Evolutionary conservation across 2,113 vertebrate genomes (phyloP).

Genomic region (Brachypodius melanocephalos): DNA sequence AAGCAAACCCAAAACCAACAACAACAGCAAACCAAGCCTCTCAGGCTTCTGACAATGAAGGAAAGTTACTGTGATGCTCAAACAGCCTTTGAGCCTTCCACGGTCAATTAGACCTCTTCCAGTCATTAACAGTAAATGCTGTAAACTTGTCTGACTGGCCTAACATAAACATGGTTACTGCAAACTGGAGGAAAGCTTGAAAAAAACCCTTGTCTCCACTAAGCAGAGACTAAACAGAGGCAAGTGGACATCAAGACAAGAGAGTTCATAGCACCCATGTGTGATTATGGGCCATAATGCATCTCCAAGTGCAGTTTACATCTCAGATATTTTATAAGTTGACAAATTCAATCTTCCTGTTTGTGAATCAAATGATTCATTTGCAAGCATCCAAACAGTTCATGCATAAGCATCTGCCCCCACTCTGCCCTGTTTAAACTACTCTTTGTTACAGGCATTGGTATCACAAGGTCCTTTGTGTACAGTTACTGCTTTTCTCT

Average conservation of each 20-base stretch:
- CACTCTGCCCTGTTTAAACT: not conserved
- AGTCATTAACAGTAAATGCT: not conserved
- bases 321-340: not conserved
- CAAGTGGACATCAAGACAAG: not conserved
- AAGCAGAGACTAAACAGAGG: not conserved
- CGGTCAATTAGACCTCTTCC: not conserved
- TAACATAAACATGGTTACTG: not conserved
- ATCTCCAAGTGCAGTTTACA: not conserved
- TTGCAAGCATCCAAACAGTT: not conserved
- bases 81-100: not conserved
- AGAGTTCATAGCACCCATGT: not conserved
- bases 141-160: not conserved
- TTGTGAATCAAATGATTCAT: not conserved
- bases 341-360: not conserved
- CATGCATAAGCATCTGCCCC: slow-evolving; percentile 15
- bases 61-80: not conserved
- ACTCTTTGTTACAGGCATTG: not conserved
- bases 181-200: not conserved
- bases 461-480: slow-evolving; percentile 26
- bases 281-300: fast-evolving
- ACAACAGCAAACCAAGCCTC: no score
- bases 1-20: no score
- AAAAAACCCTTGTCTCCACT: not conserved
- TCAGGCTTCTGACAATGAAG: not conserved
- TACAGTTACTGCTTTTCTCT: not conserved